Base-by-base conservation (phyloP, 2,797 vertebrate genomes). In the Salmo trutta region DNA sequence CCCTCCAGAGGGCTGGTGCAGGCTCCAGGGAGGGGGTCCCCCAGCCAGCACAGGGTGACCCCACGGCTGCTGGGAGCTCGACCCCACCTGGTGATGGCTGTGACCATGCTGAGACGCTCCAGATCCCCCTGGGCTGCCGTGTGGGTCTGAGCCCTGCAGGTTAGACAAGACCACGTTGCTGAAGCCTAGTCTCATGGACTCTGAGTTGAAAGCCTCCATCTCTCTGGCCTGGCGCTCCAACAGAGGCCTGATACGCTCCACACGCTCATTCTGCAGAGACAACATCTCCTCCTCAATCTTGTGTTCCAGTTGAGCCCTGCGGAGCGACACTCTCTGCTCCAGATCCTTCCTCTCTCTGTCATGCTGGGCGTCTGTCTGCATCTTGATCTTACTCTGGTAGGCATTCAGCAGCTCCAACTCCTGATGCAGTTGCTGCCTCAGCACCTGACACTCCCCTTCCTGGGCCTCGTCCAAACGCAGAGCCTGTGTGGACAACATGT, bases 381-480 rank as follows among this genome's bases (percentile, higher is more conserved):
- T 99, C 94, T 99, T 99, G 91, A 99, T 99, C 94, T 99, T 99
- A 93, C 98, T 99, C 94, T 99, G 98, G 94, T 99, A 99, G 68
- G 98, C 98, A 65, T 99, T 99, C 78, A 99, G 94, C 82, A 99
- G 94, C 94, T 99, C 98, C 92, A 99, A 92, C 92, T 99, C 98
- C 93, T 99, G 97, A 93, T 98, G 98, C 83, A 99, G 96, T 94
- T 99, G 98, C 95, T 99, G 98, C 87, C 97, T 94, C 83, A 99
- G 91, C 88, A 94, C 96, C 95, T 98, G 97, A 92, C 95, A 96
- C 91, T 99, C 98, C 27, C 96, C 94, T 94, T 99, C 98, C 94
- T 99, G 98, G 72, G 98, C 98, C 93, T 99, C 98, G 85, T 99
- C 98, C 95, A 99, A 92, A 85, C 98, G 97, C 75, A 99, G 95